phyloP scores from a whole-genome alignment of 2,888 invertebrate genomes.

The Euproctis similis region DNA sequence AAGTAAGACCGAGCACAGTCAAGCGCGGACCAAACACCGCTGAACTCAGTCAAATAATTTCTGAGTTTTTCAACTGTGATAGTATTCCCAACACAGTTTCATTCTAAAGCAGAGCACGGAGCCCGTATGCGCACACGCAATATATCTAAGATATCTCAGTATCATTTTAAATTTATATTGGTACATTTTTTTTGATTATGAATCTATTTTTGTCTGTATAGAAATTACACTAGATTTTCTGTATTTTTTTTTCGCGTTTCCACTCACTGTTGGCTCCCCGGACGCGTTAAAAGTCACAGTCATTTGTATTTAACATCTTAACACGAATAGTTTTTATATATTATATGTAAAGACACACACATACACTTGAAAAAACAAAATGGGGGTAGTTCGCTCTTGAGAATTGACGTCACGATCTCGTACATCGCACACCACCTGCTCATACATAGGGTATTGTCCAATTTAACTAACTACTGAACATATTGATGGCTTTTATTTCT shows the following conservation, averaged over 20 bases:
- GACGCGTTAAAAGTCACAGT: constrained; percentile 47
- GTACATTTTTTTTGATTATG: constrained; percentile 84
- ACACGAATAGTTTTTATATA: constrained; percentile 59
- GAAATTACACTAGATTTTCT: constrained; percentile 75
- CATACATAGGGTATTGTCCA: constrained; percentile 16
- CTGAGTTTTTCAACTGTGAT: too few species aligned
- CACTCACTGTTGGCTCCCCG: constrained; percentile 64
- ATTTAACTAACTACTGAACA: constrained; percentile 19
- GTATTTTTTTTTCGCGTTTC: constrained; percentile 47
- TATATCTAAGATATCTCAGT: constrained; percentile 57
- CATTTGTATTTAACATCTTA: constrained; percentile 68
- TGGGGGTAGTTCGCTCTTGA: constrained; percentile 56
- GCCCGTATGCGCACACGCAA: constrained; percentile 50
- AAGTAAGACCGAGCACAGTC: constrained; percentile 2
- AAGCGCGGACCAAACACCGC: constrained; percentile 36
- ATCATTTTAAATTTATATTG: constrained; percentile 77
- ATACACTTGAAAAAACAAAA: constrained; percentile 50
- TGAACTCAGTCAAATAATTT: constrained; percentile 22
- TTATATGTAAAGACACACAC: constrained; percentile 34
- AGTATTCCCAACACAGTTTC: constrained; percentile 3
- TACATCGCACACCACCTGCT: constrained; percentile 32
- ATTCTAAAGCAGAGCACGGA: constrained; percentile 10
- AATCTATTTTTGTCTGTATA: constrained; percentile 75
- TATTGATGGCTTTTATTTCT: constrained; percentile 13
- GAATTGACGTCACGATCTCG: constrained; percentile 60